Percentiles rank a stretch among this genome's conserved stretches.
These are phyloP conservation scores for Drosophila nigricruria DNA, from an alignment of 2,888 invertebrate species.

Conservation along the genomic window DNA sequence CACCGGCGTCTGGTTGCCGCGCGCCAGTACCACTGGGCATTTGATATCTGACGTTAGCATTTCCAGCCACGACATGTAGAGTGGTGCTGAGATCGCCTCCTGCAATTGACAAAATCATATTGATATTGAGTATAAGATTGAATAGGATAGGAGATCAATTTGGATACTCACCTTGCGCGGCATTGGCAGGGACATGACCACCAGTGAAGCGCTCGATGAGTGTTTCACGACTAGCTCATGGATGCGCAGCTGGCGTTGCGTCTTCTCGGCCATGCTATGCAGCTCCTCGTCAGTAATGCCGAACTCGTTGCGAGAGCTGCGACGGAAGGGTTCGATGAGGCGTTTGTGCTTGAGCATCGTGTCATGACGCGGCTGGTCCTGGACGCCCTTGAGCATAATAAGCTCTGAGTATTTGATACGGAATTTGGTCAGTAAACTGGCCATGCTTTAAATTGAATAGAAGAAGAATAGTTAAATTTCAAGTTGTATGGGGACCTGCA, in stretches of 20 bases:
- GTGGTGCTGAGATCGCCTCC: conserved; percentile 94
- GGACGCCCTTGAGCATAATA: conserved; percentile 95
- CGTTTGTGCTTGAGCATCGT: conserved; percentile 91
- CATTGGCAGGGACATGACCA: conserved; percentile 98
- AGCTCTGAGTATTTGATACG: conserved; percentile 96
- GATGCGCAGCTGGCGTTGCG: conserved; percentile 94
- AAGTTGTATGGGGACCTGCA: neutral
- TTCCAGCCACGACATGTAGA: conserved; percentile 99
- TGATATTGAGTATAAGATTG: neutral
- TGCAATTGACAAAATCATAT: conserved; percentile 65
- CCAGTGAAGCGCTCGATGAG: conserved; percentile 93
- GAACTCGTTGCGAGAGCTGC: conserved; percentile 73
- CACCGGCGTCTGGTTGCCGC: conserved; percentile 95
- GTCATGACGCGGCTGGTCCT: conserved; percentile 91
- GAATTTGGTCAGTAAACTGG: conserved; percentile 95
- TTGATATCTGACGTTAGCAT: conserved; percentile 95
- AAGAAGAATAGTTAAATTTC: neutral
- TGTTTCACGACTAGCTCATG: conserved; percentile 95
- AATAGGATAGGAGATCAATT: neutral
- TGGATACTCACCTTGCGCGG: conserved; percentile 90
- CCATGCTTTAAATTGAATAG: conserved; percentile 92
- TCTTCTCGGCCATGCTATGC: conserved; percentile 91
- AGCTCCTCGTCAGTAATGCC: conserved; percentile 87
- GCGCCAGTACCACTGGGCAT: conserved; percentile 92
- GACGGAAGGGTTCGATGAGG: conserved; percentile 89